Percentiles rank a stretch among this genome's conserved stretches.
Conservation (phyloP, 2,113 vertebrate species). For the Coptodon rendalli region DNA sequence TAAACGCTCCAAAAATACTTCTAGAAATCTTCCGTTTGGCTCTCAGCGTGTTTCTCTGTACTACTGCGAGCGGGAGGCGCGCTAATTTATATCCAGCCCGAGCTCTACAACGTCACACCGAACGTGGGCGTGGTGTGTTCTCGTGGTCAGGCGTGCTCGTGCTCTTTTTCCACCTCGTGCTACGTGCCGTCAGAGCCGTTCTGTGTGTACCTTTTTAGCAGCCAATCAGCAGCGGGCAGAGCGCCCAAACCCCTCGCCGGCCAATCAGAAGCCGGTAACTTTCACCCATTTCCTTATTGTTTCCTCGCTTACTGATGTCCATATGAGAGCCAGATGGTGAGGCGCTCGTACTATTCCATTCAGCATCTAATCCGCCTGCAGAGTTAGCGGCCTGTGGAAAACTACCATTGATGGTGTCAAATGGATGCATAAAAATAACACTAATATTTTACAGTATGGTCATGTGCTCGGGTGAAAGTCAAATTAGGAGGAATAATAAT, state of each 20-base stretch:
- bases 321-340: background rate
- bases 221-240: background rate
- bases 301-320: background rate
- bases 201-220: background rate
- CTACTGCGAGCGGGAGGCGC: accelerated
- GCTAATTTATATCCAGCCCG: background rate
- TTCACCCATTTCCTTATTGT: background rate
- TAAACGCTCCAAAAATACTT: background rate
- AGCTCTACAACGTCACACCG: background rate
- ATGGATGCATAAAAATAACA: background rate
- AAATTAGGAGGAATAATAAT: accelerated
- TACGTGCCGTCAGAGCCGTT: background rate
- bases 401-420: constrained; percentile 8
- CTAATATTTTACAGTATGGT: background rate
- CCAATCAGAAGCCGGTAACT: constrained; percentile 2
- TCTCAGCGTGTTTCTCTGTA: background rate
- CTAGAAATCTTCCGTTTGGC: accelerated
- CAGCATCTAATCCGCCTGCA: background rate
- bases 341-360: background rate
- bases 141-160: background rate
- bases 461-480: background rate
- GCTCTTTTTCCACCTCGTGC: background rate
- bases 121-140: background rate
- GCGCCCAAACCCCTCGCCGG: background rate
- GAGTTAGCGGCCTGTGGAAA: background rate